Percentiles rank a stretch among this genome's conserved stretches.
Evolutionary conservation across 2,797 vertebrate genomes (phyloP).

Genomic region (Channallabes apus): DNA sequence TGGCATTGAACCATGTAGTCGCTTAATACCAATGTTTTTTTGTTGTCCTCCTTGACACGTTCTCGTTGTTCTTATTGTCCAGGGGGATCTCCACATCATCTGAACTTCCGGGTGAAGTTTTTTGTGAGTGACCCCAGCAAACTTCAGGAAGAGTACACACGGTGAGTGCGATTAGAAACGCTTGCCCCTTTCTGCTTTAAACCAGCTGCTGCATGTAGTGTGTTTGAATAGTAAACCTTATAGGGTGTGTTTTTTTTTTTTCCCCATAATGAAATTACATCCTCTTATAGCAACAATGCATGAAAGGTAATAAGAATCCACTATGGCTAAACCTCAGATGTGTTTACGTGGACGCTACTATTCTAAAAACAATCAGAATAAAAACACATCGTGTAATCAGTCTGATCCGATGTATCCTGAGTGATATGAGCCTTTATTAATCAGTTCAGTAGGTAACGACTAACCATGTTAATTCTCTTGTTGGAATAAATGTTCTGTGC

Average conservation of each 20-base stretch:
- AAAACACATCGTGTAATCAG: no score
- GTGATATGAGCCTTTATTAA: no score
- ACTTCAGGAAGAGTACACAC: slow-evolving; percentile 98
- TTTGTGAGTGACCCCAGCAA: slow-evolving; percentile 94
- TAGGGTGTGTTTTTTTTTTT: background rate
- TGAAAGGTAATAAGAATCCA: background rate
- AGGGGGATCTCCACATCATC: slow-evolving; percentile 94
- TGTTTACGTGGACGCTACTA: no score
- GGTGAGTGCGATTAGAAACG: slow-evolving; percentile 71
- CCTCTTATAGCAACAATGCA: background rate
- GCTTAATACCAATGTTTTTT: slow-evolving; percentile 33
- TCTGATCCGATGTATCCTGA: no score
- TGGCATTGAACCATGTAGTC: background rate
- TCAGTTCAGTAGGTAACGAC: no score
- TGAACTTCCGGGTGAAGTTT: slow-evolving; percentile 99
- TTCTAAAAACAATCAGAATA: no score
- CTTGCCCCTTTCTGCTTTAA: background rate
- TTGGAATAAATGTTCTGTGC: no score
- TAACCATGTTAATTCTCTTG: no score
- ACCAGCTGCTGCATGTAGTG: background rate
- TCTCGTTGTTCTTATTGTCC: slow-evolving; percentile 28
- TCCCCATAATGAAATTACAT: background rate
- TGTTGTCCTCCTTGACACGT: background rate
- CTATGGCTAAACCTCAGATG: background rate
- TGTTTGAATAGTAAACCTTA: background rate